Base-by-base conservation (phyloP, 2,797 vertebrate species). In the Florisuga fusca region DNA sequence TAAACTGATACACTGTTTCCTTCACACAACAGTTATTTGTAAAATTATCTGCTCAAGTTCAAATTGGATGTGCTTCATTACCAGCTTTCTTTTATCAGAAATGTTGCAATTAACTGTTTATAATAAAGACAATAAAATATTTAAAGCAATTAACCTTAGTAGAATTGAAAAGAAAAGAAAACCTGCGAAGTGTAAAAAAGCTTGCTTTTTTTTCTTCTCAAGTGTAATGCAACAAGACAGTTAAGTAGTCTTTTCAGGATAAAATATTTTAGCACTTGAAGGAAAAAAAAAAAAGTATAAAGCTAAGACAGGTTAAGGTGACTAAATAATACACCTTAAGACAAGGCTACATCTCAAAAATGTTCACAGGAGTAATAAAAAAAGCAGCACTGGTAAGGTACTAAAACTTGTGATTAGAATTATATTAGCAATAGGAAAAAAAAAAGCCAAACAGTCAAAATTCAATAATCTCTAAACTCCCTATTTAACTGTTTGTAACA, bases 281-380 rank as follows among this genome's bases (percentile, higher is more conserved):
- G 19, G 73, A 62, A 79, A 92, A 92, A 66, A 38, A 27, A 7
- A 80, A 62, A 67, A 66, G 73, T 78, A 75, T 58, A 54, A 92
- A 93, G 92, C 46, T 64, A 78, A 72, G 74, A 79, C 46, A 87
- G 64, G 78, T 81, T 83, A 94, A 84, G 36, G 72, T 93, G 89
- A 96, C 93, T 97, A 96, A 95, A 48, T 94, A 84, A 89, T 92
- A 75, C 78, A 91, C 22, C 89, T 89, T 86, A 92, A 96, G 78
- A 85, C 84, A 96, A 43, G 83, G 84, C 79, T 95, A 55, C 87
- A 89, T 61, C 59, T 95, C 78, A 93, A 96, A 96, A 92, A 83
- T 14, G 38, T 92, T 96, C 73, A 58, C 80, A 94, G 57, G 87
- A 93, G 87, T 73, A 84, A 89, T 83, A 96, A 93, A 50, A 92